phyloP scores from a whole-genome alignment of 2,797 vertebrate species.

The Huso huso region DNA sequence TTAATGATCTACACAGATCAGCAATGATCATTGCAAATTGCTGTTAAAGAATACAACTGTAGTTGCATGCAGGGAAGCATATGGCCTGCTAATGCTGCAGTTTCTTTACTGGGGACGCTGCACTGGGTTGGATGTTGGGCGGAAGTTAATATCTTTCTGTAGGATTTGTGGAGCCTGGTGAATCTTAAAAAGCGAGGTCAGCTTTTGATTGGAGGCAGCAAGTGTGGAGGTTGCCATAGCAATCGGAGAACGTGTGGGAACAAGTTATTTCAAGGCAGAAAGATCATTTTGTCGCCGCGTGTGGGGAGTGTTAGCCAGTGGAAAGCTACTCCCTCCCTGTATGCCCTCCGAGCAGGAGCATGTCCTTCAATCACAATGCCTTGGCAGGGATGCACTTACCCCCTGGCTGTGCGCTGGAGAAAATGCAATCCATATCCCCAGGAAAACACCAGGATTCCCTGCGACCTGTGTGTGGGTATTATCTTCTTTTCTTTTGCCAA shows the following conservation, averaged over 20 bases:
- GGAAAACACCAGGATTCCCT: slow-evolving; percentile 45
- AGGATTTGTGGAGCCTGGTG: slow-evolving; percentile 65
- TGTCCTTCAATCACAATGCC: slow-evolving; percentile 45
- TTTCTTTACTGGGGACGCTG: no score
- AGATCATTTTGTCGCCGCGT: slow-evolving; percentile 50
- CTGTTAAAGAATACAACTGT: no score
- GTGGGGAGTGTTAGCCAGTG: slow-evolving; percentile 45
- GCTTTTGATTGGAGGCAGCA: slow-evolving; percentile 61
- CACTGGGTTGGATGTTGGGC: no score
- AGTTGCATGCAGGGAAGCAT: no score
- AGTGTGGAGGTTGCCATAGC: slow-evolving; percentile 63
- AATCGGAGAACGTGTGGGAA: slow-evolving; percentile 59
- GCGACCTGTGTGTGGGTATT: slow-evolving; percentile 33
- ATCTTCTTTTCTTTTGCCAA: slow-evolving; percentile 40
- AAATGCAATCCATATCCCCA: slow-evolving; percentile 45
- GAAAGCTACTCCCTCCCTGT: slow-evolving; percentile 19
- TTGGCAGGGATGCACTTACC: slow-evolving; percentile 39
- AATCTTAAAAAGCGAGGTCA: slow-evolving; percentile 68
- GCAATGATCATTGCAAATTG: no score
- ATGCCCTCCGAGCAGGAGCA: slow-evolving; percentile 32
- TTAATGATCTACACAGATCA: no score
- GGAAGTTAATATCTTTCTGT: slow-evolving; percentile 18
- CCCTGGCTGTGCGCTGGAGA: slow-evolving; percentile 43
- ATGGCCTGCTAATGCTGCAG: no score
- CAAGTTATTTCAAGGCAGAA: slow-evolving; percentile 26